These are phyloP conservation scores for Drymodes brunneopygia DNA, from an alignment of 2,113 vertebrate genomes.

Conservation along the genomic window DNA sequence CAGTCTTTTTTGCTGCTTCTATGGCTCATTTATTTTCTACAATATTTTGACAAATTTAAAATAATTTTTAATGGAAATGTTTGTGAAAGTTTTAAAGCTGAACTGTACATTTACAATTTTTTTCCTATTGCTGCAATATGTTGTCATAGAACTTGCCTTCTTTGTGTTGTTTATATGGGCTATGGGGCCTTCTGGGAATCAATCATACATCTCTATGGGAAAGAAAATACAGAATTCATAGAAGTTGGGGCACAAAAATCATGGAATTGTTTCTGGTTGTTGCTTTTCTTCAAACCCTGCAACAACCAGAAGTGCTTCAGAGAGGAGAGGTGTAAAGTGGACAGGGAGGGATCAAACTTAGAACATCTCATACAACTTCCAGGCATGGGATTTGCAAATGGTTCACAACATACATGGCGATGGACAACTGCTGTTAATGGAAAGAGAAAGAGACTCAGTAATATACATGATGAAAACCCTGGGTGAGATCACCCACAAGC, in stretches of 20 bases:
- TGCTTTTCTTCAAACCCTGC: not conserved
- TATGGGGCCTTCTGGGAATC: not conserved
- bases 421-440: not conserved
- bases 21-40: not conserved
- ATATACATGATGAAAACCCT: not conserved
- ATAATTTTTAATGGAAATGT: not conserved
- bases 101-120: not conserved
- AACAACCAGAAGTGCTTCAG: not conserved
- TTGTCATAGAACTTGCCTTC: not conserved
- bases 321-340: not conserved
- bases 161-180: not conserved
- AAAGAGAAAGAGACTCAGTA: not conserved
- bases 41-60: not conserved
- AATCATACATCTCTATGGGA: not conserved
- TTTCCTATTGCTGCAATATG: fast-evolving
- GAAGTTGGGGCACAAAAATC: not conserved
- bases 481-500: not conserved
- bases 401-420: not conserved
- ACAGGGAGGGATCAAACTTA: not conserved
- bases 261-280: not conserved
- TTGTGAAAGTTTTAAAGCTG: not conserved
- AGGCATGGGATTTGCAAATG: not conserved
- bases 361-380: not conserved
- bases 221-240: not conserved
- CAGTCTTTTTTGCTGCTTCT: not conserved